Evolutionary conservation across 2,113 vertebrate species (phyloP).

Genomic region (Misgurnus anguillicaudatus): DNA sequence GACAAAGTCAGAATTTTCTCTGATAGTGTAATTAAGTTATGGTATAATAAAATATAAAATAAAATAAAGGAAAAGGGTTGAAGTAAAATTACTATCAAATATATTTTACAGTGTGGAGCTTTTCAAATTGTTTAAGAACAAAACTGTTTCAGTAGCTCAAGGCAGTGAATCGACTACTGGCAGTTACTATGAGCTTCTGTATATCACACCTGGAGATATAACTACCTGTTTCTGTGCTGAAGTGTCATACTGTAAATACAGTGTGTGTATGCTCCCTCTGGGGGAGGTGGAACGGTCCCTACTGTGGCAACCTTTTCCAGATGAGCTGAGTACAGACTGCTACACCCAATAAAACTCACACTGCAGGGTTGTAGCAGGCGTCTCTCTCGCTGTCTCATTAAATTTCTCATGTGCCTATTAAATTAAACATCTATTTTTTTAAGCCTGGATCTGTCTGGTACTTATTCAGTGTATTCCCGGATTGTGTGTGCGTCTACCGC

Average conservation of each 20-base stretch:
- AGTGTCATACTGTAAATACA: conserved; percentile 19
- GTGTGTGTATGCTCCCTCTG: conserved; percentile 24
- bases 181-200: conserved; percentile 5
- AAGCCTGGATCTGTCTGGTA: conserved; percentile 13
- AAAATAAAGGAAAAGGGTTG: too few relatives aligned
- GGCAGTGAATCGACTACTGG: neutral
- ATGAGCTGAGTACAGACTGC: conserved; percentile 31
- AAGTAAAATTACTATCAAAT: neutral
- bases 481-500: neutral
- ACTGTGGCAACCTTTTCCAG: conserved; percentile 30
- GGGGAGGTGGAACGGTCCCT: conserved; percentile 16
- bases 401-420: conserved; percentile 24
- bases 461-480: neutral
- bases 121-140: neutral
- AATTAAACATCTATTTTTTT: conserved; percentile 37
- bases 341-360: conserved; percentile 40
- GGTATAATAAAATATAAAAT: too few relatives aligned
- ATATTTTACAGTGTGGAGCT: neutral
- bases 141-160: neutral
- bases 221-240: conserved; percentile 16
- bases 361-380: conserved; percentile 29
- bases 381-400: conserved; percentile 30
- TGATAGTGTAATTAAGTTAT: too few relatives aligned
- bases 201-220: conserved; percentile 38
- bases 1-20: too few relatives aligned